phyloP scores from a whole-genome alignment of 2,113 vertebrate species.

The Triplophysa siluroides region DNA sequence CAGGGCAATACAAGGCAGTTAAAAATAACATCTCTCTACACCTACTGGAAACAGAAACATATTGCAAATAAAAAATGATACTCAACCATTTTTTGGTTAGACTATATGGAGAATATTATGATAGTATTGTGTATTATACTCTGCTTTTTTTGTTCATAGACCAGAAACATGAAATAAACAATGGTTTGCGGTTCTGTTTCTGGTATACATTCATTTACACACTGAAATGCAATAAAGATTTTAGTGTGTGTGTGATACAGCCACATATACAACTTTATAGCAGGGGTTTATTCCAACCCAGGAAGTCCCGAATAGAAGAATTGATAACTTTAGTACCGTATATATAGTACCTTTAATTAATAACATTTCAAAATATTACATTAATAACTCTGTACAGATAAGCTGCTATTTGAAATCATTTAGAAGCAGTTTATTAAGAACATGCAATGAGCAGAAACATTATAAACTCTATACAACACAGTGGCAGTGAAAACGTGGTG shows the following conservation, averaged over 20 bases:
- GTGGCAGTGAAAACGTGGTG: constrained; percentile 3
- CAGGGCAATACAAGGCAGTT: not conserved
- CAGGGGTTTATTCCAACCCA: no score
- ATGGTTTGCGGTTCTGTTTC: not conserved
- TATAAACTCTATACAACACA: constrained; percentile 15
- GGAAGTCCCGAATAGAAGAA: no score
- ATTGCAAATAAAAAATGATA: not conserved
- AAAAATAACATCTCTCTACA: constrained; percentile 27
- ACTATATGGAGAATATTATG: not conserved
- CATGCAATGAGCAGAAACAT: constrained; percentile 42
- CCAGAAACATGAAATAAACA: not conserved
- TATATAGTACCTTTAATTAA: no score
- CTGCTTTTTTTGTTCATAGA: not conserved
- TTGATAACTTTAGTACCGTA: no score
- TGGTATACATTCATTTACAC: no score
- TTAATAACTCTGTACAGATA: not conserved
- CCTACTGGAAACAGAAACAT: not conserved
- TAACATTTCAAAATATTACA: no score
- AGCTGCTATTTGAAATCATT: not conserved
- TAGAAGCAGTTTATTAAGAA: constrained; percentile 36
- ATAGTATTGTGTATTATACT: not conserved
- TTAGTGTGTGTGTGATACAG: no score
- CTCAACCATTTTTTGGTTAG: not conserved
- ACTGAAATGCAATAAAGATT: no score
- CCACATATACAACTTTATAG: no score